Conservation (phyloP, 2,797 vertebrate species). For the Phoebastria nigripes region DNA sequence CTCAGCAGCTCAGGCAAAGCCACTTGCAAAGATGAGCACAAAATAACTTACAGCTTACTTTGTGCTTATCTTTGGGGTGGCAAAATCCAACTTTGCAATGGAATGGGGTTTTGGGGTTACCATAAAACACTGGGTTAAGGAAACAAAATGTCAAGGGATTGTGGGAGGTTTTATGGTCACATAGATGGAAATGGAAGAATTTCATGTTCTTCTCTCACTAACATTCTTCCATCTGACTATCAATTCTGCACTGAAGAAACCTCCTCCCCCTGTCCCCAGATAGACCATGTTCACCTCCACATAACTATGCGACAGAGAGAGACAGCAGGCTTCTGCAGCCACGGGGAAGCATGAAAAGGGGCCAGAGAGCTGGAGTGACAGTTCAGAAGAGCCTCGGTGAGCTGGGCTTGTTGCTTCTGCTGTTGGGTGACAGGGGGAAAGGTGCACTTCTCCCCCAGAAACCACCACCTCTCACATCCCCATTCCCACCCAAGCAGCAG, state of each 20-base stretch:
- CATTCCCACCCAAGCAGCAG: rapidly evolving
- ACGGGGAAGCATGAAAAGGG: not conserved
- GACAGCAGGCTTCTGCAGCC: not conserved
- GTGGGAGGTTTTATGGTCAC: not conserved
- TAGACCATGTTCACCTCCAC: not conserved
- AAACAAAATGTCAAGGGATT: not conserved
- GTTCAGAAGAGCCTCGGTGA: not conserved
- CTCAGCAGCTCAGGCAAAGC: not conserved
- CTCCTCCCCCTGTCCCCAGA: not conserved
- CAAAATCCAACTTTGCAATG: not conserved
- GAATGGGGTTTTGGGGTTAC: not conserved
- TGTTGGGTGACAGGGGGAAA: not conserved
- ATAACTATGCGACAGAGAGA: not conserved
- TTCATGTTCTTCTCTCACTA: not conserved
- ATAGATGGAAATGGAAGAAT: not conserved
- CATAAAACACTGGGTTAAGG: not conserved
- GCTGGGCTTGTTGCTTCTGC: not conserved
- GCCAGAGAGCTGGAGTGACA: not conserved
- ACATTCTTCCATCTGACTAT: not conserved
- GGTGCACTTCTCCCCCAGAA: not conserved
- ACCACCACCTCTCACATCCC: not conserved
- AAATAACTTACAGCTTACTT: not conserved
- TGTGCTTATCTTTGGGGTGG: not conserved
- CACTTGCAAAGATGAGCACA: not conserved
- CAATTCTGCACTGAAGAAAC: not conserved